Evolutionary conservation across 2,888 invertebrate genomes (phyloP).

Genomic region (Achlya flavicornis): DNA sequence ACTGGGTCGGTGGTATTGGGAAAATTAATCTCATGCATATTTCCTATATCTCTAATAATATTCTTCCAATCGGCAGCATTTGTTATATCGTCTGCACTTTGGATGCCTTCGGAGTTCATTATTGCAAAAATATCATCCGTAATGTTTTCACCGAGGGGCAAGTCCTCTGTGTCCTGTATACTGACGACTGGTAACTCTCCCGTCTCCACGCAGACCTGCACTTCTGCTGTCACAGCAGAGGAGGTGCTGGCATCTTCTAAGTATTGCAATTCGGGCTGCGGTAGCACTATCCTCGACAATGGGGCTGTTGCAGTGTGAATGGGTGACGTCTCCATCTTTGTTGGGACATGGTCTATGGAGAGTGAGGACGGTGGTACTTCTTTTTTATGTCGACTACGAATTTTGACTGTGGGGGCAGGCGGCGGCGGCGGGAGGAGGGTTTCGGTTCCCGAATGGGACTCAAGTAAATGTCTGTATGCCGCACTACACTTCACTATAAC

Average conservation of each 20-base stretch:
- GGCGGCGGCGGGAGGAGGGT: constrained; percentile 77
- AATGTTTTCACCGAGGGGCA: constrained; percentile 75
- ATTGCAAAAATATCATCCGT: constrained; percentile 80
- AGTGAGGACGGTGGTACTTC: constrained; percentile 64
- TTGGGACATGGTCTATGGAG: constrained; percentile 62
- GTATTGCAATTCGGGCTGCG: constrained; percentile 70
- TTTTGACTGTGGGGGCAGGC: constrained; percentile 59
- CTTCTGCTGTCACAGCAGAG: constrained; percentile 62
- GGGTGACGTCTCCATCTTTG: constrained; percentile 68
- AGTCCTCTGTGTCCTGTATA: constrained; percentile 79
- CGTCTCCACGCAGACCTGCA: constrained; percentile 74
- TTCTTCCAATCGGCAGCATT: constrained; percentile 80
- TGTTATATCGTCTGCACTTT: constrained; percentile 77
- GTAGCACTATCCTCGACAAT: constrained; percentile 70
- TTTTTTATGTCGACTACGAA: constrained; percentile 72
- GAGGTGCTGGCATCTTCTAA: constrained; percentile 67
- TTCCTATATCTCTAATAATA: constrained; percentile 78
- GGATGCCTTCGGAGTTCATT: constrained; percentile 81
- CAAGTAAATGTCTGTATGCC: constrained; percentile 88
- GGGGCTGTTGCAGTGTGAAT: constrained; percentile 68
- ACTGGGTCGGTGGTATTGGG: constrained; percentile 62
- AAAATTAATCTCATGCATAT: constrained; percentile 77
- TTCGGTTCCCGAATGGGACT: constrained; percentile 75
- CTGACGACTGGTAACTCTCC: constrained; percentile 80
- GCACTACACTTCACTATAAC: constrained; percentile 91